Percentiles rank a stretch among this genome's conserved stretches.
phyloP scores from a whole-genome alignment of 2,888 invertebrate genomes.

The Villa cingulata region DNA sequence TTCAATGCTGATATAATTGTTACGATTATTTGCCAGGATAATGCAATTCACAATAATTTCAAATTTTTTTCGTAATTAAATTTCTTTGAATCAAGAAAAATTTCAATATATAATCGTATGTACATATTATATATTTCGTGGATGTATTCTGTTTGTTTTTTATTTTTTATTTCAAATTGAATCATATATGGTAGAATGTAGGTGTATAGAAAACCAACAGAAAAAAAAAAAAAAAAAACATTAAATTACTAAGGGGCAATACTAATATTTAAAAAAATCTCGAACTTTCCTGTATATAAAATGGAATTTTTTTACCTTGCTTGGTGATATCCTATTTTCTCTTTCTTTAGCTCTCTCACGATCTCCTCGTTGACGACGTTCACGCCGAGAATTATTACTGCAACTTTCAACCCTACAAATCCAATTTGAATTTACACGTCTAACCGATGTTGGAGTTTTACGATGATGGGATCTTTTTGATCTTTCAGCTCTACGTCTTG shows the following conservation, averaged over 20 bases:
- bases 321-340: conserved; percentile 29
- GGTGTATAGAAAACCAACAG: neutral
- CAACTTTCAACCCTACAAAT: conserved; percentile 34
- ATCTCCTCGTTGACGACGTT: conserved; percentile 18
- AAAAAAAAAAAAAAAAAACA: conserved; percentile 5
- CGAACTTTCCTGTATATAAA: conserved; percentile 23
- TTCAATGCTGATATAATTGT: too few relatives aligned
- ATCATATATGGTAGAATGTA: too few relatives aligned
- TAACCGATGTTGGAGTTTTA: conserved; percentile 64
- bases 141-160: too few relatives aligned
- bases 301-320: conserved; percentile 37
- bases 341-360: conserved; percentile 35
- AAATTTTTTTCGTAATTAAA: too few relatives aligned
- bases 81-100: too few relatives aligned
- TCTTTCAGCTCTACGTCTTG: conserved; percentile 67
- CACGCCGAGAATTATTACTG: conserved; percentile 33
- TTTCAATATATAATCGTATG: too few relatives aligned
- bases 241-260: too few relatives aligned
- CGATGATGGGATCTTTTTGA: conserved; percentile 76
- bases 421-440: conserved; percentile 52
- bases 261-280: conserved; percentile 2
- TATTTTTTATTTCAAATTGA: too few relatives aligned
- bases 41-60: too few relatives aligned
- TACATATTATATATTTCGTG: too few relatives aligned
- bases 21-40: too few relatives aligned